Conservation (phyloP, 64 coral and sea anemone genomes). For the Acropora yongei region DNA sequence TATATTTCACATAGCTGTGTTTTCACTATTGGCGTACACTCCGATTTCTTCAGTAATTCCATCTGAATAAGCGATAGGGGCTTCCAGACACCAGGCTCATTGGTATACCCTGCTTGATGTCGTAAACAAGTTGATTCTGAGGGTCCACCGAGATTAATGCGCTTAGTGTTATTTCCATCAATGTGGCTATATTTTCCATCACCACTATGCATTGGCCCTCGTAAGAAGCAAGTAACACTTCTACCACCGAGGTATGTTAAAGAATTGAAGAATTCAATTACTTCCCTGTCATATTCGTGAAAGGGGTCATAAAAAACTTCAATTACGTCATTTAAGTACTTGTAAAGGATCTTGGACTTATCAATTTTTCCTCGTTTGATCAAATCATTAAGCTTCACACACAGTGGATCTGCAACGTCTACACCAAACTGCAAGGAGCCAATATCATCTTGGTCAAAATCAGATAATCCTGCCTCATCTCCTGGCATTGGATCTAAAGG, state of each 20-base stretch:
- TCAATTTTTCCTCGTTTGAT: slow-evolving; percentile 51
- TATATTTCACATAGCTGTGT: background rate
- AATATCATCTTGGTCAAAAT: slow-evolving; percentile 47
- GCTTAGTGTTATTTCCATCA: slow-evolving; percentile 33
- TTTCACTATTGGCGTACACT: background rate
- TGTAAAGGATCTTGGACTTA: slow-evolving; percentile 51
- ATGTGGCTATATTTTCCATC: slow-evolving; percentile 56
- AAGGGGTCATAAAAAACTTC: slow-evolving; percentile 59
- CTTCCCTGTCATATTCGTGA: slow-evolving; percentile 44
- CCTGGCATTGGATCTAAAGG: no score
- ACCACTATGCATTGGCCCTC: slow-evolving; percentile 51
- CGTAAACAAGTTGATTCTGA: slow-evolving; percentile 48
- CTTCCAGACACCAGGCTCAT: slow-evolving; percentile 69
- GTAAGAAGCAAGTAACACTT: slow-evolving; percentile 47
- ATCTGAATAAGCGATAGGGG: slow-evolving; percentile 59
- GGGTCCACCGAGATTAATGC: slow-evolving; percentile 63
- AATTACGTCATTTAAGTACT: slow-evolving; percentile 36
- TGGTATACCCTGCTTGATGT: slow-evolving; percentile 71
- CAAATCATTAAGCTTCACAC: slow-evolving; percentile 55
- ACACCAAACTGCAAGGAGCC: slow-evolving; percentile 23
- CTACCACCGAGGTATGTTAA: slow-evolving; percentile 57
- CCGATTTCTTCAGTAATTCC: slow-evolving; percentile 5
- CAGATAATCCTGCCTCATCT: background rate
- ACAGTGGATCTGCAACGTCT: slow-evolving; percentile 52
- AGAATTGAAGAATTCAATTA: slow-evolving; percentile 60